phyloP scores from a whole-genome alignment of 2,113 vertebrate species.

The Mungos mungo region DNA sequence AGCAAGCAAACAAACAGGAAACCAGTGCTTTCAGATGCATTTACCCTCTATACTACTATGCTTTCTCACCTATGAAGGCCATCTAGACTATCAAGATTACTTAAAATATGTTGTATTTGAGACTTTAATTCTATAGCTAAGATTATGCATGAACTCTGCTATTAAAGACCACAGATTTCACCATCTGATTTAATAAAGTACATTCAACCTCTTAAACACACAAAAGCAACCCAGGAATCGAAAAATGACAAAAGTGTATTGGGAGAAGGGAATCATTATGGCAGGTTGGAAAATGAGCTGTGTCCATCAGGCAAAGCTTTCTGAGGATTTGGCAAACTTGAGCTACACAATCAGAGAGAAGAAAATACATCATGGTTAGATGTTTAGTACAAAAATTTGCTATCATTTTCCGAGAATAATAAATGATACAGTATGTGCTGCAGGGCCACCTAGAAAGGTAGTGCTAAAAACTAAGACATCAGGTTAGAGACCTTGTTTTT shows the following conservation, averaged over 20 bases:
- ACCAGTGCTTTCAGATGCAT: neutral
- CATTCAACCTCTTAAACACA: neutral
- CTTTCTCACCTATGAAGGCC: neutral
- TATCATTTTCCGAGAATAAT: neutral
- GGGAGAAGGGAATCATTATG: neutral
- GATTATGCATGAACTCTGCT: neutral
- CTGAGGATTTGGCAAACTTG: neutral
- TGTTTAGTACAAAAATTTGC: neutral
- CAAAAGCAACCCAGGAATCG: neutral
- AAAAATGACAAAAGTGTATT: neutral
- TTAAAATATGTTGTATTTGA: neutral
- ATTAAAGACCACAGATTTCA: slow-evolving; percentile 9
- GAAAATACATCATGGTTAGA: neutral
- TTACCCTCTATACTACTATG: neutral
- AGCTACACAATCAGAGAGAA: neutral
- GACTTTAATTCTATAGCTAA: neutral
- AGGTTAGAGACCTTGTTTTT: neutral
- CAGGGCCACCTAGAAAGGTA: neutral
- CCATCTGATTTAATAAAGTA: neutral
- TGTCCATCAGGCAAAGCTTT: neutral
- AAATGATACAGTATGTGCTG: neutral
- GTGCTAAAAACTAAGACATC: neutral
- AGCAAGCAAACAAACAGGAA: neutral
- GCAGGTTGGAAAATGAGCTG: neutral
- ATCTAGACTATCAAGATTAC: neutral